These are phyloP conservation scores for Perdix hodgsoniae DNA, from an alignment of 2,797 vertebrate species.

Conservation along the genomic window DNA sequence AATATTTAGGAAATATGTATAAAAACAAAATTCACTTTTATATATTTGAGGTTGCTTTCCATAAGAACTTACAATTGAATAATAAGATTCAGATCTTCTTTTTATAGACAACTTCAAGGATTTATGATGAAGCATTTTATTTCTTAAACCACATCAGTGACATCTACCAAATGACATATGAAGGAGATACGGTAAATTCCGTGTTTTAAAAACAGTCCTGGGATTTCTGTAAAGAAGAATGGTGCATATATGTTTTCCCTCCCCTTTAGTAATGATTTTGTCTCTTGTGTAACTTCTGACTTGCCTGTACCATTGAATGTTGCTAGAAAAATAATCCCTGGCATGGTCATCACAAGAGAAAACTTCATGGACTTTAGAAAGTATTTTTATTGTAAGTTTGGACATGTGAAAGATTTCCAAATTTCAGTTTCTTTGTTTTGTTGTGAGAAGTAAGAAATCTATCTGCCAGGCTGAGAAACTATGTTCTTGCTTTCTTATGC, in stretches of 20 bases:
- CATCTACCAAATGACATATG: not conserved
- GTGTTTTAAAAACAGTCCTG: not conserved
- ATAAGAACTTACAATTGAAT: not conserved
- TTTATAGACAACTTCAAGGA: not conserved
- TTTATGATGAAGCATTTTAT: not conserved
- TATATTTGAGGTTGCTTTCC: not conserved
- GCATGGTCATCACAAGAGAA: not conserved
- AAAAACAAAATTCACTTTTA: not conserved
- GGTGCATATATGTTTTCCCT: not conserved
- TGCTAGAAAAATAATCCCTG: not conserved
- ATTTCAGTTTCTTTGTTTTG: not conserved
- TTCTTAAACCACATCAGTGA: not conserved
- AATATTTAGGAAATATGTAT: not conserved
- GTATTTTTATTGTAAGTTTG: not conserved
- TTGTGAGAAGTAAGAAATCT: not conserved
- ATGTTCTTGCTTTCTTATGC: not conserved
- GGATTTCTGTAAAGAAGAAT: not conserved
- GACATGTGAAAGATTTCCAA: too few species aligned
- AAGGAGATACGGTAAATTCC: not conserved
- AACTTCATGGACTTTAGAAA: not conserved
- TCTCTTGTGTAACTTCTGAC: not conserved
- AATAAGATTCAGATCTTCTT: not conserved
- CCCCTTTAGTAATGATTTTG: not conserved
- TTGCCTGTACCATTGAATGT: not conserved
- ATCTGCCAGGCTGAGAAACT: not conserved